A percentile compares a stretch with the other conserved stretches of the same genome.
phyloP scores from a whole-genome alignment of 2,113 vertebrate genomes.

The Sebastes schlegelii region DNA sequence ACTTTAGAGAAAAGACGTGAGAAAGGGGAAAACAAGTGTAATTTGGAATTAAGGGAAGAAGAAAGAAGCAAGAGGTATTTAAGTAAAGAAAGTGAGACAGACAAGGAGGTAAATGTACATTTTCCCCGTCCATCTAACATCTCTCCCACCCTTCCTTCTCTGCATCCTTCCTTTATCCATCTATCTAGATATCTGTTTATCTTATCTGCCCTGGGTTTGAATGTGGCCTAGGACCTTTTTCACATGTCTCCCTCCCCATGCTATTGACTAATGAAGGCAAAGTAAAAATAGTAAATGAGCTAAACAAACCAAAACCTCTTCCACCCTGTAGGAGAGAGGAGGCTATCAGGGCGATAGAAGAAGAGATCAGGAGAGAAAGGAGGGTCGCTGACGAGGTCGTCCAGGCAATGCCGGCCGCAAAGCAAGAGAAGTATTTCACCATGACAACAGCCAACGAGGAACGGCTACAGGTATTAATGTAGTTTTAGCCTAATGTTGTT shows the following conservation, averaged over 20 bases:
- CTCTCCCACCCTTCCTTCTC: background rate
- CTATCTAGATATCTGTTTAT: background rate
- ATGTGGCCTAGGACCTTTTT: background rate
- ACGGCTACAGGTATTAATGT: conserved; percentile 87
- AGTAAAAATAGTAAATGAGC: background rate
- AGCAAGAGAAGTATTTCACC: conserved; percentile 90
- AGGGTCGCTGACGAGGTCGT: conserved; percentile 90
- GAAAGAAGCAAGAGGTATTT: background rate
- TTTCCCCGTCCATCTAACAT: background rate
- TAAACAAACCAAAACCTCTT: background rate
- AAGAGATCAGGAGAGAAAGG: conserved; percentile 89
- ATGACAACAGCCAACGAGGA: conserved; percentile 92
- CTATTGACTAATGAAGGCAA: background rate
- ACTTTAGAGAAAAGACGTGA: background rate
- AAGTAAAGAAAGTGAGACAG: background rate
- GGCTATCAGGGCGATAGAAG: conserved; percentile 87
- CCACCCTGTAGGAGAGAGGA: conserved; percentile 88
- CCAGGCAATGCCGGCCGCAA: conserved; percentile 89
- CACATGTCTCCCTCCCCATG: background rate
- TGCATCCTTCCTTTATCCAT: background rate
- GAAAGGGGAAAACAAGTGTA: background rate
- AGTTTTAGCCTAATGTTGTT: background rate
- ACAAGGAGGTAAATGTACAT: background rate
- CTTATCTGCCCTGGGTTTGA: background rate
- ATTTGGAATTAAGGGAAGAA: no score